These are phyloP conservation scores for Nomia melanderi DNA, from an alignment of 1,140 invertebrate species.

Conservation along the genomic window DNA sequence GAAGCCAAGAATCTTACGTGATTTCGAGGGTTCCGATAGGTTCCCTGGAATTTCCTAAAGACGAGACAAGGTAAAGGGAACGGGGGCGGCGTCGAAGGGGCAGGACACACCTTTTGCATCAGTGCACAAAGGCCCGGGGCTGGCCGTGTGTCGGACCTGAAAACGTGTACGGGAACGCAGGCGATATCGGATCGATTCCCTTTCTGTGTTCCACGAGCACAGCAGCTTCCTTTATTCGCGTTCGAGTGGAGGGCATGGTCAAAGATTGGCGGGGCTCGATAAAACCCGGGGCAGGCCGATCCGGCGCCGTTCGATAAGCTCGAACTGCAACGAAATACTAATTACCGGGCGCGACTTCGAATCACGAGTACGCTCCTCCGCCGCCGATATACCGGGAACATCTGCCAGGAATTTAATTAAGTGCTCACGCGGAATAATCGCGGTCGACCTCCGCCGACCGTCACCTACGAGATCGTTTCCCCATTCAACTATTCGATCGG, in stretches of 20 bases:
- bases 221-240: slow-evolving; percentile 35
- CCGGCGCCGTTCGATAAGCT: slow-evolving; percentile 8
- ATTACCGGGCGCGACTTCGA: slow-evolving; percentile 17
- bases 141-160: neutral
- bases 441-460: neutral
- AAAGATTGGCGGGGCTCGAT: slow-evolving; percentile 1
- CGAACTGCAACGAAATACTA: slow-evolving; percentile 18
- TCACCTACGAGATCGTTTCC: neutral
- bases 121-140: neutral
- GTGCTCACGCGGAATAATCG: slow-evolving; percentile 14
- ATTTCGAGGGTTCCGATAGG: too few species aligned
- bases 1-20: too few species aligned
- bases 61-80: neutral
- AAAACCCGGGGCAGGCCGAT: neutral
- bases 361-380: slow-evolving; percentile 1
- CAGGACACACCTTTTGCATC: slow-evolving; percentile 10
- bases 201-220: slow-evolving; percentile 14
- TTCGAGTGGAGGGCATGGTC: slow-evolving; percentile 11
- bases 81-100: neutral
- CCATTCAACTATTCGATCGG: neutral
- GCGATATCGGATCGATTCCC: slow-evolving; percentile 25
- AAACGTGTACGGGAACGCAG: slow-evolving; percentile 33
- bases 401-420: slow-evolving; percentile 28
- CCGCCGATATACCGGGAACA: neutral
- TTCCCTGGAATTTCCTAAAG: too few species aligned